Evolutionary conservation across 2,888 invertebrate species (phyloP).

Genomic region (Trichogramma dendrolimi): DNA sequence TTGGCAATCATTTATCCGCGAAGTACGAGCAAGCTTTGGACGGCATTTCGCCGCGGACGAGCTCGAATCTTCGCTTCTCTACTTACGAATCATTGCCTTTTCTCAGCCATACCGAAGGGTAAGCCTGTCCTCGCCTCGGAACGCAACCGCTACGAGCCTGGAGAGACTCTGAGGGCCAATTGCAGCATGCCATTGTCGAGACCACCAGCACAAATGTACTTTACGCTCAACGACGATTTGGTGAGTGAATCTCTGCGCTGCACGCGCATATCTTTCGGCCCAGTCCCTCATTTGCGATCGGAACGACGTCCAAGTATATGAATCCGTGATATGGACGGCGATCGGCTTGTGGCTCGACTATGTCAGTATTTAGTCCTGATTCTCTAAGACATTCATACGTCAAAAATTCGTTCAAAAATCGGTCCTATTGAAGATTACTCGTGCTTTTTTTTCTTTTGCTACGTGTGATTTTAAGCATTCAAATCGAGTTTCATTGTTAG

Average conservation of each 20-base stretch:
- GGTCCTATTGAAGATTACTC: too few relatives aligned
- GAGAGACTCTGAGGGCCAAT: slow-evolving; percentile 71
- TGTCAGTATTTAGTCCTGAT: too few relatives aligned
- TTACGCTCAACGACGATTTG: slow-evolving; percentile 72
- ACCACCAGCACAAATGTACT: slow-evolving; percentile 70
- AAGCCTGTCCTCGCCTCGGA: slow-evolving; percentile 69
- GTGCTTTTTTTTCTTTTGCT: too few relatives aligned
- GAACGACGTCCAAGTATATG: too few relatives aligned
- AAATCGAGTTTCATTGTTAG: too few relatives aligned
- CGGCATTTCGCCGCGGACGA: background rate
- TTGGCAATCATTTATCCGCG: background rate
- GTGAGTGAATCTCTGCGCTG: slow-evolving; percentile 56
- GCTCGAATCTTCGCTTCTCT: background rate
- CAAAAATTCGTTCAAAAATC: too few relatives aligned
- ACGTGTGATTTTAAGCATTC: too few relatives aligned
- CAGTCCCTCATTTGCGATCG: too few relatives aligned
- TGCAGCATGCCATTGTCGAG: slow-evolving; percentile 76
- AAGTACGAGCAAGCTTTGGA: background rate
- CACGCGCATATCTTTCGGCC: too few relatives aligned
- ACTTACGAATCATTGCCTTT: slow-evolving; percentile 47
- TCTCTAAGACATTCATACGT: too few relatives aligned
- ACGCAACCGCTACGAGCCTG: slow-evolving; percentile 69
- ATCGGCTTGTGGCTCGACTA: too few relatives aligned
- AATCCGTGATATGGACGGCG: too few relatives aligned
- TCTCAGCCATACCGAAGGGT: slow-evolving; percentile 65